Evolutionary conservation across 37 sponge, comb jelly and placozoan genomes (phyloP).

Genomic region (Agelas oroides): DNA sequence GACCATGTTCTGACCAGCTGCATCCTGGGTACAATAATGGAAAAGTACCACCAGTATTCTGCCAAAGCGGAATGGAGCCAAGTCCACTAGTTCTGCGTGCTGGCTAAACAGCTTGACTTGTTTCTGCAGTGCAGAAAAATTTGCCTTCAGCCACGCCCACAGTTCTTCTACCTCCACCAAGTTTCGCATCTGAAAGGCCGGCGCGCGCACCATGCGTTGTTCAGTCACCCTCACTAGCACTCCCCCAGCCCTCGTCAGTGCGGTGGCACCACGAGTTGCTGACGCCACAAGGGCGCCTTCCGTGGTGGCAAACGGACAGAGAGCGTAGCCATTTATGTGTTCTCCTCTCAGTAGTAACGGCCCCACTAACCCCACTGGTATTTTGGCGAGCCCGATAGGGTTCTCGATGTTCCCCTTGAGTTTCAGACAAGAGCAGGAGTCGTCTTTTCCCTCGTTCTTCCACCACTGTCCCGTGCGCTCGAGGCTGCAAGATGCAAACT

Average conservation of each 20-base stretch:
- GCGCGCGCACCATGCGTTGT: conserved; percentile 57
- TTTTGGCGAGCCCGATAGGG: conserved; percentile 72
- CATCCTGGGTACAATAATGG: conserved; percentile 64
- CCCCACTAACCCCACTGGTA: conserved; percentile 73
- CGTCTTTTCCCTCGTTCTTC: conserved; percentile 63
- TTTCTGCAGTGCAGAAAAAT: conserved; percentile 23
- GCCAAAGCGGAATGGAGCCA: conserved; percentile 40
- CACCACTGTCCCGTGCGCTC: conserved; percentile 77
- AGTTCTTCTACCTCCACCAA: conserved; percentile 49
- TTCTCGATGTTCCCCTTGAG: conserved; percentile 87
- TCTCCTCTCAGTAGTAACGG: conserved; percentile 71
- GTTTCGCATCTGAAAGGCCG: conserved; percentile 37
- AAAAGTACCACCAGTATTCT: conserved; percentile 49
- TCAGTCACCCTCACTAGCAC: conserved; percentile 25
- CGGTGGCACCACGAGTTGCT: conserved; percentile 73
- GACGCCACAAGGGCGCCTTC: conserved; percentile 86
- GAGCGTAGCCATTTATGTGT: conserved; percentile 57
- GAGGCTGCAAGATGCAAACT: conserved; percentile 53
- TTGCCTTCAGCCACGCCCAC: conserved; percentile 44
- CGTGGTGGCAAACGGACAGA: conserved; percentile 83
- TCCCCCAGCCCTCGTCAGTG: conserved; percentile 71
- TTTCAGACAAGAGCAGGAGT: conserved; percentile 54
- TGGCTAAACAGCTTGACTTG: conserved; percentile 69
- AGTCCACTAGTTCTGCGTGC: conserved; percentile 50
- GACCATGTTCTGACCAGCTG: conserved; percentile 88